A percentile compares a stretch with the other conserved stretches of the same genome.
These are phyloP conservation scores for Paramuricea clavata DNA, from an alignment of 92 coral and sea anemone species.

Conservation along the genomic window DNA sequence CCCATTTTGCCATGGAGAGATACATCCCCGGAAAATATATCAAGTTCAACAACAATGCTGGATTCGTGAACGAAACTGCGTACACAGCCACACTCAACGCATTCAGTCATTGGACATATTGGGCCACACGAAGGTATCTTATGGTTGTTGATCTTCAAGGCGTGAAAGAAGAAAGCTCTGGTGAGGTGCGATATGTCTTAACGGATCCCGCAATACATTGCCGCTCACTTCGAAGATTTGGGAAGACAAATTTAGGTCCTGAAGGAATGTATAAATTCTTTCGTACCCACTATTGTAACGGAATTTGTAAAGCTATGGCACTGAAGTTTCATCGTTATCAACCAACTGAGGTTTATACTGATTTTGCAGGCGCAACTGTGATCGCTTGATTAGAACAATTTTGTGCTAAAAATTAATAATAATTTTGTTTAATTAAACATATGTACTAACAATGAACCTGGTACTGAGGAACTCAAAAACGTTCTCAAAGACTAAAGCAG, in stretches of 20 bases:
- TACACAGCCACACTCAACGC: conserved; percentile 38
- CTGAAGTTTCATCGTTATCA: conserved; percentile 21
- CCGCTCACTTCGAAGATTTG: conserved; percentile 1
- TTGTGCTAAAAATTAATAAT: neutral
- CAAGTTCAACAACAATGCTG: conserved; percentile 45
- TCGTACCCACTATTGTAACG: conserved; percentile 42
- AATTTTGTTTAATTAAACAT: neutral
- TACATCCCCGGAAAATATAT: conserved; percentile 27
- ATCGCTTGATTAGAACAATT: neutral
- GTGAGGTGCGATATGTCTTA: neutral
- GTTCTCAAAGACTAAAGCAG: neutral
- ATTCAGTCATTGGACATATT: conserved; percentile 42
- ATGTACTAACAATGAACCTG: neutral
- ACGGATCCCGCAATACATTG: conserved; percentile 49
- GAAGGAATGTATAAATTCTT: conserved; percentile 35
- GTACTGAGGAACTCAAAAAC: neutral
- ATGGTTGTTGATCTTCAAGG: conserved; percentile 48
- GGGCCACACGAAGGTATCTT: conserved; percentile 15
- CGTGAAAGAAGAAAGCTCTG: conserved; percentile 33
- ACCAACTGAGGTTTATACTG: conserved; percentile 24
- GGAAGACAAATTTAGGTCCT: conserved; percentile 28
- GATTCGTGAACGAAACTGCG: conserved; percentile 23
- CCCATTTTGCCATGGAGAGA: conserved; percentile 30
- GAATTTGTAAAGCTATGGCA: conserved; percentile 34
- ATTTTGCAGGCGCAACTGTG: conserved; percentile 27